Conservation (phyloP, 2,888 invertebrate species). For the Lamellibrachia columna region DNA sequence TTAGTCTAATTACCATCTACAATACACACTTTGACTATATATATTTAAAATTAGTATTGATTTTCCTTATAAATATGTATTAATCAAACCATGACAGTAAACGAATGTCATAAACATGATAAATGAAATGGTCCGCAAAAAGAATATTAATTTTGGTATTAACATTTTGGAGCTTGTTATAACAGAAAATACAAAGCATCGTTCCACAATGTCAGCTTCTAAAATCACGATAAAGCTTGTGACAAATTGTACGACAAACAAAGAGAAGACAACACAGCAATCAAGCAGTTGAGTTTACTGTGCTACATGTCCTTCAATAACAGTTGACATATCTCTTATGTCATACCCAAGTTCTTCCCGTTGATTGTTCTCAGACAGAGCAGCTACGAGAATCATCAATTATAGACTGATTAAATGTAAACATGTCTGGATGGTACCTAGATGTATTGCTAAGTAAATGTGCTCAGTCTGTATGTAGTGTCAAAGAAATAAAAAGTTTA, state of each 20-base stretch:
- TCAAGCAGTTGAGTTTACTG: not conserved
- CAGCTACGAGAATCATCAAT: not conserved
- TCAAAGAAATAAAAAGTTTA: not conserved
- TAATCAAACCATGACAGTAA: too few relatives aligned
- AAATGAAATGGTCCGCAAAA: not conserved
- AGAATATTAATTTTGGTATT: not conserved
- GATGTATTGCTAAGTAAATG: not conserved
- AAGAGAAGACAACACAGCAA: not conserved
- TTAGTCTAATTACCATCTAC: too few relatives aligned
- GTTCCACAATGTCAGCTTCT: not conserved
- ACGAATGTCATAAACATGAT: too few relatives aligned
- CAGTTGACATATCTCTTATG: not conserved
- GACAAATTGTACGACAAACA: not conserved
- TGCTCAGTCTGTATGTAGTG: not conserved
- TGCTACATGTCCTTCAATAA: not conserved
- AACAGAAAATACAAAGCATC: not conserved
- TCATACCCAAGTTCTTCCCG: not conserved
- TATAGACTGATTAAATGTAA: constrained; percentile 6
- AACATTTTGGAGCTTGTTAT: not conserved
- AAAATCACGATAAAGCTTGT: not conserved
- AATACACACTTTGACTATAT: too few relatives aligned
- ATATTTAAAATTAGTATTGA: too few relatives aligned
- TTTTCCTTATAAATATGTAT: too few relatives aligned
- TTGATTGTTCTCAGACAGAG: not conserved
- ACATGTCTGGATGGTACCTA: not conserved